A percentile compares a stretch with the other conserved stretches of the same genome.
Evolutionary conservation across 2,888 invertebrate genomes (phyloP).

Genomic region (Eilema caniola): DNA sequence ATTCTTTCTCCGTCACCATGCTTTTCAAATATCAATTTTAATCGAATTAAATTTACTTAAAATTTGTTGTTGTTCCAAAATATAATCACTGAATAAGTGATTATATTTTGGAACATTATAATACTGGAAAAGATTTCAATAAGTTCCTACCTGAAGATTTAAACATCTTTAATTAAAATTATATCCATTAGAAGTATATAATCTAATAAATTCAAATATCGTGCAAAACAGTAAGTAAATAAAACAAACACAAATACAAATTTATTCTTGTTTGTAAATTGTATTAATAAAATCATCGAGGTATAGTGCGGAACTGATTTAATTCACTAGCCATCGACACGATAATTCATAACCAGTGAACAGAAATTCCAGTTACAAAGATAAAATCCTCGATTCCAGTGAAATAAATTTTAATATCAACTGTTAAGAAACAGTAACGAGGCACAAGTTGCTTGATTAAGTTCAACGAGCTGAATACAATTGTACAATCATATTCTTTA

Average conservation of each 20-base stretch:
- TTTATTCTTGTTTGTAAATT: background rate
- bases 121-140: too few species aligned
- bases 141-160: too few species aligned
- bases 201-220: background rate
- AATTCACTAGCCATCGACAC: background rate
- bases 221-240: background rate
- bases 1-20: too few species aligned
- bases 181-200: too few species aligned
- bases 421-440: background rate
- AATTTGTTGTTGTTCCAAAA: too few species aligned
- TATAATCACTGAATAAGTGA: too few species aligned
- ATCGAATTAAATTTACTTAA: too few species aligned
- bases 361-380: background rate
- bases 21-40: too few species aligned
- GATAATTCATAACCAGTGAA: background rate
- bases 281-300: background rate
- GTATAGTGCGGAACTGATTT: background rate
- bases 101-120: too few species aligned
- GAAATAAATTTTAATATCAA: background rate
- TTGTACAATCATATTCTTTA: background rate
- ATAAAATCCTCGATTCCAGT: background rate
- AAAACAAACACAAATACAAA: background rate
- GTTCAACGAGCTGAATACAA: background rate
- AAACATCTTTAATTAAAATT: too few species aligned
- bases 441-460: background rate